These are phyloP conservation scores for Rhipidura dahli DNA, from an alignment of 2,113 vertebrate genomes.

Conservation along the genomic window DNA sequence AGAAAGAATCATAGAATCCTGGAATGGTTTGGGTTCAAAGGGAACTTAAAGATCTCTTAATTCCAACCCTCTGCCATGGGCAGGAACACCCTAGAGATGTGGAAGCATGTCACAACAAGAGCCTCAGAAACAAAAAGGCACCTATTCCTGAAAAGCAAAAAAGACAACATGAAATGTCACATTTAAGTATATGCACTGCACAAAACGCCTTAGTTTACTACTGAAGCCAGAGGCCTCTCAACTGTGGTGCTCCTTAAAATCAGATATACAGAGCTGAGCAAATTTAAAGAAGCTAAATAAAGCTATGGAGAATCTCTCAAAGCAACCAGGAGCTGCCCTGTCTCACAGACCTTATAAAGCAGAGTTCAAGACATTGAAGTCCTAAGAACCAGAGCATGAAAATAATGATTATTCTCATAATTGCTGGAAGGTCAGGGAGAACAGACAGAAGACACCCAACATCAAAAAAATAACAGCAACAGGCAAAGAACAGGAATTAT, in stretches of 20 bases:
- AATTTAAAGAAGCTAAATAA: not conserved
- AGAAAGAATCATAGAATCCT: not conserved
- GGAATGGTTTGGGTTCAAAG: not conserved
- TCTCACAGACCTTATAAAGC: not conserved
- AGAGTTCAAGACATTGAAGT: not conserved
- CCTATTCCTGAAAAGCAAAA: not conserved
- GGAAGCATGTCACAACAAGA: not conserved
- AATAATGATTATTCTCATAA: not conserved
- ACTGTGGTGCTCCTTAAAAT: fast-evolving
- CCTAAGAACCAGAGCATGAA: not conserved
- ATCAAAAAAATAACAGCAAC: not conserved
- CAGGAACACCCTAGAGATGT: not conserved
- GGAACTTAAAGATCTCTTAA: not conserved
- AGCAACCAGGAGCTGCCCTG: not conserved
- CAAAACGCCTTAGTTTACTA: not conserved
- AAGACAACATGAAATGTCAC: not conserved
- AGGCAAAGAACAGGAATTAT: not conserved
- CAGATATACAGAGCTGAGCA: not conserved
- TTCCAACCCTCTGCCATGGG: not conserved
- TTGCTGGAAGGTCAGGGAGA: not conserved
- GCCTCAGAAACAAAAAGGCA: not conserved
- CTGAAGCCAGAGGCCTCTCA: not conserved
- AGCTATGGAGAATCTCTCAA: not conserved
- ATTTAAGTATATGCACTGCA: not conserved
- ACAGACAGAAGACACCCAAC: not conserved